Percentiles rank a stretch among this genome's conserved stretches.
These are phyloP conservation scores for Siniperca chuatsi DNA, from an alignment of 2,113 vertebrate species.

Conservation along the genomic window DNA sequence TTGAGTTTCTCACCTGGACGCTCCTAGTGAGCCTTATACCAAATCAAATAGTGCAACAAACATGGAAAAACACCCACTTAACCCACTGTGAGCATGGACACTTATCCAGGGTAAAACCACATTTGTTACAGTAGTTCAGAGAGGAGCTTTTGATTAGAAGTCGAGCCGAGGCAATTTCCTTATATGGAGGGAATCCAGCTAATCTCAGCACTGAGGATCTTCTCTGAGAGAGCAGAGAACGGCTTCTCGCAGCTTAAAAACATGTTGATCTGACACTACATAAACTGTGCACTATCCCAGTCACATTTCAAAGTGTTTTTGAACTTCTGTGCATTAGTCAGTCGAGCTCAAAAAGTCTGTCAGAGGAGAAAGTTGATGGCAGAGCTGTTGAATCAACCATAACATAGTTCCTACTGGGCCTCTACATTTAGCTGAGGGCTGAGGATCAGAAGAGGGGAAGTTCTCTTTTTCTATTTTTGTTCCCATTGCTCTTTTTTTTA, in stretches of 20 bases:
- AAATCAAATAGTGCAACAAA: not conserved
- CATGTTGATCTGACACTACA: conserved; percentile 36
- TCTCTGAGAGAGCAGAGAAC: conserved; percentile 15
- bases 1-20: not conserved
- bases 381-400: conserved; percentile 31
- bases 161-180: conserved; percentile 16
- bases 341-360: conserved; percentile 16
- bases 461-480: not conserved
- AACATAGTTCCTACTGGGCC: not conserved
- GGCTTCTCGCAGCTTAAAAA: conserved; percentile 28
- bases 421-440: not conserved
- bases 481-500: too few relatives aligned
- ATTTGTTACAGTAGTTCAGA: conserved; percentile 30
- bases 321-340: conserved; percentile 13
- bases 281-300: conserved; percentile 19
- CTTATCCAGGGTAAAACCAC: conserved; percentile 11
- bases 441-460: not conserved
- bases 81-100: not conserved
- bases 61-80: not conserved
- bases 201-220: conserved; percentile 38
- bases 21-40: not conserved
- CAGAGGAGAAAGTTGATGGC: conserved; percentile 4
- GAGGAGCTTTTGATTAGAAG: conserved; percentile 45
- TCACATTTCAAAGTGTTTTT: conserved; percentile 46
- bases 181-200: conserved; percentile 42